Evolutionary conservation across 2,113 vertebrate species (phyloP).

Genomic region (Morone saxatilis): DNA sequence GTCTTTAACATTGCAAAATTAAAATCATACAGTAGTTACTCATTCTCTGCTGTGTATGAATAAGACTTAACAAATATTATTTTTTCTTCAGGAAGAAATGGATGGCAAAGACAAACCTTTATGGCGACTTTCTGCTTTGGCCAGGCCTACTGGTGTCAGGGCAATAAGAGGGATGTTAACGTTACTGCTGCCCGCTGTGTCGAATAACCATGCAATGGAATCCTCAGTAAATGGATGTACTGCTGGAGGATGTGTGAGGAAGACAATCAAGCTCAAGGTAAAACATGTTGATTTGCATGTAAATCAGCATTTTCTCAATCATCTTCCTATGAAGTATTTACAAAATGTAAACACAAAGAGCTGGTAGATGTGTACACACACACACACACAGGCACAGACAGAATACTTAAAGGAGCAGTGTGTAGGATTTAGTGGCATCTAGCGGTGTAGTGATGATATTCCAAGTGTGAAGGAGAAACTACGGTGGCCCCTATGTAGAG

Average conservation of each 20-base stretch:
- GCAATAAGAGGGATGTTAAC: slow-evolving; percentile 47
- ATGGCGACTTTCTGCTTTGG: slow-evolving; percentile 49
- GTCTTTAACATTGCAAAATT: not conserved
- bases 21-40: not conserved
- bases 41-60: not conserved
- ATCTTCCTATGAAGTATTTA: not conserved
- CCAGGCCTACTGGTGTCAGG: slow-evolving; percentile 35
- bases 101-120: slow-evolving; percentile 57
- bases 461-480: too few species aligned
- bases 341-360: not conserved
- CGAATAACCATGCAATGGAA: slow-evolving; percentile 69
- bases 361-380: too few species aligned
- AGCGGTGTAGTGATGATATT: too few species aligned
- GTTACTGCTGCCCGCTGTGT: slow-evolving; percentile 45
- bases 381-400: not conserved
- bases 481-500: too few species aligned
- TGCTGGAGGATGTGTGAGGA: slow-evolving; percentile 65
- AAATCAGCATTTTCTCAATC: not conserved
- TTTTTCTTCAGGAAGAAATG: slow-evolving; percentile 80
- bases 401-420: not conserved
- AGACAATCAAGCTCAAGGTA: slow-evolving; percentile 77
- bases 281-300: slow-evolving; percentile 37
- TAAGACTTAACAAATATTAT: slow-evolving; percentile 4
- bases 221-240: slow-evolving; percentile 45
- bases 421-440: too few species aligned